A percentile compares a stretch with the other conserved stretches of the same genome.
phyloP scores from a whole-genome alignment of 2,888 invertebrate genomes.

The Euplagia quadripunctaria region DNA sequence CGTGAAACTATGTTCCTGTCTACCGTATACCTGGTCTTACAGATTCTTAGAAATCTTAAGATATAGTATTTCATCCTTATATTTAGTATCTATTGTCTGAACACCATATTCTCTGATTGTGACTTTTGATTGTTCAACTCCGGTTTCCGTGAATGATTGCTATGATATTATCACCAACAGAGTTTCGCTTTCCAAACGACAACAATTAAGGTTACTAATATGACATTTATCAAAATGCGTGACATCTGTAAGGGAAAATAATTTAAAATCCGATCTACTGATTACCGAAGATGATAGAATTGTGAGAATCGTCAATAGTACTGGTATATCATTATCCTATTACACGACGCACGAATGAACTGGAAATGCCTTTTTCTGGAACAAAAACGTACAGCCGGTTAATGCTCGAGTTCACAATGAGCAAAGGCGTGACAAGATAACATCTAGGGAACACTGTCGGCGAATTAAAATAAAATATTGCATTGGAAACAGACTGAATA shows the following conservation, averaged over 20 bases:
- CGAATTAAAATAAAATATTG: constrained; percentile 81
- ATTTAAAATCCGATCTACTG: constrained; percentile 29
- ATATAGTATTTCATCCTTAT: constrained; percentile 31
- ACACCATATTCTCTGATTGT: constrained; percentile 28
- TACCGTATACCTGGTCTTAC: constrained; percentile 25
- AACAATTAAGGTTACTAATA: constrained; percentile 28
- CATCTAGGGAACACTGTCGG: constrained; percentile 76
- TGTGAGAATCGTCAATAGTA: constrained; percentile 48
- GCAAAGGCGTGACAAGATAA: constrained; percentile 84
- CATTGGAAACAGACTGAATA: constrained; percentile 80
- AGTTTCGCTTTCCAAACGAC: constrained; percentile 36
- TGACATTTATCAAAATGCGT: constrained; percentile 24
- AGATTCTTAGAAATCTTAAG: constrained; percentile 20
- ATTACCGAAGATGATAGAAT: constrained; percentile 28
- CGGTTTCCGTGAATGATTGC: constrained; percentile 29
- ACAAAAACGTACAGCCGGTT: constrained; percentile 71
- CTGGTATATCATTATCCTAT: constrained; percentile 67
- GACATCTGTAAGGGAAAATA: constrained; percentile 11
- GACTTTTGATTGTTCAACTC: constrained; percentile 32
- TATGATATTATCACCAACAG: constrained; percentile 38
- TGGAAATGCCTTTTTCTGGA: constrained; percentile 67
- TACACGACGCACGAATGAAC: constrained; percentile 70
- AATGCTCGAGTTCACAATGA: constrained; percentile 74
- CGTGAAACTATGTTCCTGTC: constrained; percentile 66
- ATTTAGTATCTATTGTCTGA: constrained; percentile 31